These are phyloP conservation scores for Temnothorax nylanderi DNA, from an alignment of 1,140 invertebrate species.

Conservation along the genomic window DNA sequence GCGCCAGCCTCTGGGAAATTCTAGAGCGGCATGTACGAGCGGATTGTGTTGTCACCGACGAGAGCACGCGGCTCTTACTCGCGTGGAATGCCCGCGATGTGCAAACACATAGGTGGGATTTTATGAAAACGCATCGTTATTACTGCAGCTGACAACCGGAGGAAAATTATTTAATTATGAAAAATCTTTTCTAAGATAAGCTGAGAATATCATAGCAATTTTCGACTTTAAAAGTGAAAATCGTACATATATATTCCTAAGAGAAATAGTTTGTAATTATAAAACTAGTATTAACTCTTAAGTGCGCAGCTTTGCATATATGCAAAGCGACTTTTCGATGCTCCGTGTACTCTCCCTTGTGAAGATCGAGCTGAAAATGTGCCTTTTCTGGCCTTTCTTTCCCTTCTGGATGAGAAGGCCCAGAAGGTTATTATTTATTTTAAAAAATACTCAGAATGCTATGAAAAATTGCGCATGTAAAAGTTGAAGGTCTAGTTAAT, in stretches of 20 bases:
- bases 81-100: conserved; percentile 60
- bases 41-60: conserved; percentile 31
- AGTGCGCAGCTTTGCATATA: no score
- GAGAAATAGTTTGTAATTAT: not conserved
- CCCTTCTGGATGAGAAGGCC: no score
- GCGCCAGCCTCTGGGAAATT: conserved; percentile 56
- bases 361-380: no score
- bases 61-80: conserved; percentile 42
- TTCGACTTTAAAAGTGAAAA: not conserved
- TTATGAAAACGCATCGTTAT: conserved; percentile 26
- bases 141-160: not conserved
- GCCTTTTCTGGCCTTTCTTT: no score
- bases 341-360: no score
- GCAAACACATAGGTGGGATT: not conserved
- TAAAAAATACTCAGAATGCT: no score
- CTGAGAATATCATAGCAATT: not conserved
- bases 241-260: not conserved
- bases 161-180: not conserved
- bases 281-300: not conserved
- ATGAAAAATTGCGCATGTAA: no score
- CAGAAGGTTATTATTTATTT: no score
- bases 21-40: conserved; percentile 3
- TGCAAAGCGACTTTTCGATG: no score
- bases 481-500: not conserved
- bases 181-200: not conserved